Percentiles rank a stretch among this genome's conserved stretches.
phyloP scores from a whole-genome alignment of 2,113 vertebrate species.

The Sinocyclocheilus anophthalmus region DNA sequence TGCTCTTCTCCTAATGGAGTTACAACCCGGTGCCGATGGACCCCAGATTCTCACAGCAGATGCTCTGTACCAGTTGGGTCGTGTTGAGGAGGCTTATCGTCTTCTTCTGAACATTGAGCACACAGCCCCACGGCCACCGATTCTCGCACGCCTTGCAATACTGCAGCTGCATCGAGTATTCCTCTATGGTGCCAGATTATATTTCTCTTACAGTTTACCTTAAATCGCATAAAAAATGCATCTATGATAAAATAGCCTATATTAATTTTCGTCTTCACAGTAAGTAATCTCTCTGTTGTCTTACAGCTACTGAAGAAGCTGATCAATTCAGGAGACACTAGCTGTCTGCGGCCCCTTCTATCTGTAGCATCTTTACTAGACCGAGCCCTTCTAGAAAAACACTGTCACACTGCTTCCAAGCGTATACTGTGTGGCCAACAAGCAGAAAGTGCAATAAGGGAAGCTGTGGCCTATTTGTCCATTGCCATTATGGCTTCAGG shows the following conservation, averaged over 20 bases:
- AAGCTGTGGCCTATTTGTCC: slow-evolving; percentile 88
- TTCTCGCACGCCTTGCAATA: slow-evolving; percentile 85
- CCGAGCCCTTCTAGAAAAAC: slow-evolving; percentile 74
- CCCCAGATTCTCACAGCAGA: slow-evolving; percentile 84
- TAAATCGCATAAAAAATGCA: background rate
- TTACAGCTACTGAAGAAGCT: slow-evolving; percentile 88
- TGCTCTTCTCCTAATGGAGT: slow-evolving; percentile 82
- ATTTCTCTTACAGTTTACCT: background rate
- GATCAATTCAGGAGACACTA: slow-evolving; percentile 81
- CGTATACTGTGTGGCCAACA: slow-evolving; percentile 73
- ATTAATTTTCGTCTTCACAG: background rate
- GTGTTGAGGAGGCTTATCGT: slow-evolving; percentile 83
- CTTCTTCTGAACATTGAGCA: slow-evolving; percentile 77
- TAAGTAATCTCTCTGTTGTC: background rate
- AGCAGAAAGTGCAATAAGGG: slow-evolving; percentile 73
- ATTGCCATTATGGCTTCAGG: slow-evolving; percentile 90
- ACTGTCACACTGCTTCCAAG: slow-evolving; percentile 82
- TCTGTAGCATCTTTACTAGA: slow-evolving; percentile 81
- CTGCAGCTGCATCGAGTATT: slow-evolving; percentile 89
- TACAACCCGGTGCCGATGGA: slow-evolving; percentile 77
- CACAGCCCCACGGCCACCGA: slow-evolving; percentile 73
- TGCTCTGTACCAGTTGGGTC: slow-evolving; percentile 84
- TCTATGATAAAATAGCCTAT: background rate
- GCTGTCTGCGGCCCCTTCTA: slow-evolving; percentile 84
- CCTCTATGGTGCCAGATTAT: slow-evolving; percentile 74